Evolutionary conservation across 1,140 invertebrate genomes (phyloP).

Genomic region (Drosophila dunni): DNA sequence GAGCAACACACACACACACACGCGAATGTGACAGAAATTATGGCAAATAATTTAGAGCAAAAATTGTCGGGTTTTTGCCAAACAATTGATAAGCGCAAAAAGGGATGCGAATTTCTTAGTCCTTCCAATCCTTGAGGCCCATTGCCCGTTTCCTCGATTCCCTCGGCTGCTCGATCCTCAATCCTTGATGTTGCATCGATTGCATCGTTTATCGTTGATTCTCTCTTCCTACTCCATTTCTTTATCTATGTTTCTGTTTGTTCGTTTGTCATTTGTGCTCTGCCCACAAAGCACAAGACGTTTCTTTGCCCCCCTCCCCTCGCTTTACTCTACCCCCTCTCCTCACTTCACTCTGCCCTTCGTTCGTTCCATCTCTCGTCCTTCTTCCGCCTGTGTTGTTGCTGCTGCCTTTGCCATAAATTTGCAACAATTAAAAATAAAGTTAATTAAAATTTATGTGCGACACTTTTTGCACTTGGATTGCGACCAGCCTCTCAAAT

Average conservation of each 20-base stretch:
- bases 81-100: conserved; percentile 49
- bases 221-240: conserved; percentile 15
- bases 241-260: conserved; percentile 53
- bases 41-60: conserved; percentile 84
- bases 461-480: conserved; percentile 72
- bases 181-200: conserved; percentile 28
- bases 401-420: conserved; percentile 70
- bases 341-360: background rate
- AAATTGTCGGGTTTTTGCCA: conserved; percentile 61
- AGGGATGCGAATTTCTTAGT: conserved; percentile 57
- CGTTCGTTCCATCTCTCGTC: background rate
- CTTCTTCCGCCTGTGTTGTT: conserved; percentile 13
- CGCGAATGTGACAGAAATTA: conserved; percentile 68
- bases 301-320: conserved; percentile 10
- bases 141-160: background rate
- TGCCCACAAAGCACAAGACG: conserved; percentile 50
- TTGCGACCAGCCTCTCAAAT: conserved; percentile 33
- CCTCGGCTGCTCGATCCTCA: too few relatives aligned
- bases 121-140: background rate
- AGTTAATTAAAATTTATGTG: conserved; percentile 84
- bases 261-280: conserved; percentile 69
- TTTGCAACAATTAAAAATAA: conserved; percentile 83
- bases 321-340: conserved; percentile 6
- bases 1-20: conserved; percentile 3
- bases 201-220: background rate